Percentiles rank a stretch among this genome's conserved stretches.
Evolutionary conservation across 2,113 vertebrate species (phyloP).

Genomic region (Amphilophus citrinellus): DNA sequence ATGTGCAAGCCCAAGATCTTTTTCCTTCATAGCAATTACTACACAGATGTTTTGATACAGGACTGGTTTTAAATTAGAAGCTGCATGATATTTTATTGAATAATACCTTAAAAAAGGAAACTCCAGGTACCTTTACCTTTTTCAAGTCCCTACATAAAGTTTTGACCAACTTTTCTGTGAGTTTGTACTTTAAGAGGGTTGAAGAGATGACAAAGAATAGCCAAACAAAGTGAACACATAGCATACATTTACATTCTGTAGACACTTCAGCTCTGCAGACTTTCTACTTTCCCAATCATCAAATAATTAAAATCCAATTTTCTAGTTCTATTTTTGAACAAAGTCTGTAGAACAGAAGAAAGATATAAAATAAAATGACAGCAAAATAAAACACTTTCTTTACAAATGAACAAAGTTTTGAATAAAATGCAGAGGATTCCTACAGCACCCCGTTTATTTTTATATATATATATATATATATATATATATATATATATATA

Average conservation of each 20-base stretch:
- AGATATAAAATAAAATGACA: no score
- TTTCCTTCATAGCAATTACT: background rate
- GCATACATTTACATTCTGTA: background rate
- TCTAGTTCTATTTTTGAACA: background rate
- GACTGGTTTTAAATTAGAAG: constrained; percentile 5
- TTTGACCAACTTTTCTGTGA: background rate
- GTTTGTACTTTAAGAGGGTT: background rate
- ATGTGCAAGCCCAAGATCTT: background rate
- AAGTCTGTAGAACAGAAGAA: background rate
- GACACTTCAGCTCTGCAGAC: background rate
- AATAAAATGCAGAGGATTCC: background rate
- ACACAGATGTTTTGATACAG: background rate
- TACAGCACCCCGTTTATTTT: background rate
- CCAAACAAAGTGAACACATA: background rate
- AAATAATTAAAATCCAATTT: constrained; percentile 44
- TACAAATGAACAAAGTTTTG: background rate
- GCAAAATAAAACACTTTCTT: background rate
- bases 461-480: background rate
- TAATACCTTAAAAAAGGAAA: background rate
- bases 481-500: background rate
- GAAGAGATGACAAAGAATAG: background rate
- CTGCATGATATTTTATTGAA: background rate
- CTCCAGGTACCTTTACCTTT: background rate
- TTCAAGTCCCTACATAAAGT: background rate
- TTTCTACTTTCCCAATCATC: background rate